phyloP scores from a whole-genome alignment of 2,888 invertebrate genomes.

The Operophtera brumata region DNA sequence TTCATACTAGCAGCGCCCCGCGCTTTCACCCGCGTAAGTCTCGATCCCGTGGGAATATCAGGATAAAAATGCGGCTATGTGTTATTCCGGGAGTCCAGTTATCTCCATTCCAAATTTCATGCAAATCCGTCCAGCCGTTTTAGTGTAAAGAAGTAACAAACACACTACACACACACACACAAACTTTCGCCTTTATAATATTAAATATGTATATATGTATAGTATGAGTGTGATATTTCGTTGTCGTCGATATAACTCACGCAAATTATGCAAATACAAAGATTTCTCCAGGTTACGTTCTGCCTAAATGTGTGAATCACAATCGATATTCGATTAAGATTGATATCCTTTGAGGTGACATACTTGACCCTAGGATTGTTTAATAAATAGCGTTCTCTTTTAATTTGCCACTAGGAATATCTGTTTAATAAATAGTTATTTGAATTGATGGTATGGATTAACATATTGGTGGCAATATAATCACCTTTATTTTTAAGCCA shows the following conservation, averaged over 20 bases:
- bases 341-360: conserved; percentile 50
- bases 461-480: conserved; percentile 8
- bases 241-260: neutral
- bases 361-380: conserved; percentile 51
- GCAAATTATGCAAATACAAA: neutral
- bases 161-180: too few species aligned
- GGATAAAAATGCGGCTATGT: too few species aligned
- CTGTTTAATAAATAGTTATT: conserved; percentile 18
- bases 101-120: too few species aligned
- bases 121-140: too few species aligned
- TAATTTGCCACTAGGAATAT: conserved; percentile 39
- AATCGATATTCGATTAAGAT: conserved; percentile 45
- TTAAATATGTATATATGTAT: too few species aligned
- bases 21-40: too few species aligned
- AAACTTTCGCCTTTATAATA: too few species aligned
- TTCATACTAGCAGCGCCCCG: too few species aligned
- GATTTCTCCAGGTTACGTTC: conserved; percentile 36
- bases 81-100: too few species aligned
- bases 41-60: too few species aligned
- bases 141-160: too few species aligned
- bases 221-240: too few species aligned
- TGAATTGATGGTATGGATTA: conserved; percentile 21
- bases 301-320: conserved; percentile 55
- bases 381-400: conserved; percentile 40
- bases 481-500: conserved; percentile 4